These are phyloP conservation scores for Leptogaster cylindrica DNA, from an alignment of 2,888 invertebrate genomes.

Conservation along the genomic window DNA sequence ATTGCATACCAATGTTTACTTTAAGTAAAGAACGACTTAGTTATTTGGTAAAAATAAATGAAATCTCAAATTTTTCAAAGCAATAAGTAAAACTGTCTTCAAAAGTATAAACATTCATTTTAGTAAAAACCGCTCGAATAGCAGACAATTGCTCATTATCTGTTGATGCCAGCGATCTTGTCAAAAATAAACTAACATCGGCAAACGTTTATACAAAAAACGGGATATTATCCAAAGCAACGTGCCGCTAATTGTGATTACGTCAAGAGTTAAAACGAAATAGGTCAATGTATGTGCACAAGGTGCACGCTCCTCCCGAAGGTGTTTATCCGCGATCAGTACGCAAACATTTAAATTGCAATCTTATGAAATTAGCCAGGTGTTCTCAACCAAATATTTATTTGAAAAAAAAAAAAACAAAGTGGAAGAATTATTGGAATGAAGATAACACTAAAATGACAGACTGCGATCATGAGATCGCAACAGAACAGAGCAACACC, in stretches of 20 bases:
- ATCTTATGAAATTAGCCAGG: slow-evolving; percentile 20
- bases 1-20: no score
- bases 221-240: slow-evolving; percentile 8
- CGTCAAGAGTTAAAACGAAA: slow-evolving; percentile 28
- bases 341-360: slow-evolving; percentile 24
- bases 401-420: neutral
- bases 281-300: slow-evolving; percentile 28
- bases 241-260: slow-evolving; percentile 16
- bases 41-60: no score
- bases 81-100: no score
- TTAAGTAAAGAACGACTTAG: no score
- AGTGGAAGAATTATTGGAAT: neutral
- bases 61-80: no score
- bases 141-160: slow-evolving; percentile 14
- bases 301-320: neutral
- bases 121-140: no score
- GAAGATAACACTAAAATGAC: neutral
- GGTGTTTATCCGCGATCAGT: slow-evolving; percentile 11
- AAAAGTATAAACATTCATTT: no score
- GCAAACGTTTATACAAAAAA: slow-evolving; percentile 25
- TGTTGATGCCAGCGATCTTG: neutral
- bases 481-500: neutral
- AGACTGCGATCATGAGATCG: neutral
- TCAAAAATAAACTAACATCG: slow-evolving; percentile 12
- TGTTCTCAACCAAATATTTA: slow-evolving; percentile 16